A percentile compares a stretch with the other conserved stretches of the same genome.
These are phyloP conservation scores for Cyclargus thomasi DNA, from an alignment of 1,140 invertebrate species.

Conservation along the genomic window DNA sequence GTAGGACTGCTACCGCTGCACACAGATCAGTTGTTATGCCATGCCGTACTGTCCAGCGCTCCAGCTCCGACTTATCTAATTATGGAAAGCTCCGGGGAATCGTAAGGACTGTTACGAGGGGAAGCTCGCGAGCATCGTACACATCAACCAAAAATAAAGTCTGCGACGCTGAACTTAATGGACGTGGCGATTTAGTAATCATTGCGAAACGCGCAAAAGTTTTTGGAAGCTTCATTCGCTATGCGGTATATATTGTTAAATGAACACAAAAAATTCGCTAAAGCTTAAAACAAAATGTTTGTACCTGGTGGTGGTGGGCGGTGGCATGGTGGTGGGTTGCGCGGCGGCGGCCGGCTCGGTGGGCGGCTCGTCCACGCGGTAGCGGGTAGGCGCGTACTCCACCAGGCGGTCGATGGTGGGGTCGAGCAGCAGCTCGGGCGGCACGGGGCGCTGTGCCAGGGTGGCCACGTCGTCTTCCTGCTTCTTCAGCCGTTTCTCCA, in stretches of 20 bases:
- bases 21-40: conserved; percentile 25
- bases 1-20: conserved; percentile 52
- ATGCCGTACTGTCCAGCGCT: too few species aligned
- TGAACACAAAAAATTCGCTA: conserved; percentile 31
- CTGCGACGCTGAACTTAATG: too few species aligned
- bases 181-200: too few species aligned
- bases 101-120: too few species aligned
- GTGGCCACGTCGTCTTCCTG: conserved; percentile 86
- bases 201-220: background rate
- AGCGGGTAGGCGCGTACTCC: conserved; percentile 84
- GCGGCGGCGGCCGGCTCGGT: conserved; percentile 66
- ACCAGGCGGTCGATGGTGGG: conserved; percentile 85
- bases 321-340: conserved; percentile 43
- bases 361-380: conserved; percentile 57
- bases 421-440: conserved; percentile 83
- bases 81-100: too few species aligned
- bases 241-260: conserved; percentile 20
- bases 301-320: conserved; percentile 55
- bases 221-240: conserved; percentile 8
- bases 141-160: too few species aligned
- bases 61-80: too few species aligned
- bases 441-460: conserved; percentile 82
- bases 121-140: too few species aligned
- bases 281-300: conserved; percentile 39
- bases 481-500: conserved; percentile 88